Evolutionary conservation across 2,888 invertebrate genomes (phyloP), one percentile per base, ranked within the genome.

Genomic region (Drosophila tanythrix): DNA sequence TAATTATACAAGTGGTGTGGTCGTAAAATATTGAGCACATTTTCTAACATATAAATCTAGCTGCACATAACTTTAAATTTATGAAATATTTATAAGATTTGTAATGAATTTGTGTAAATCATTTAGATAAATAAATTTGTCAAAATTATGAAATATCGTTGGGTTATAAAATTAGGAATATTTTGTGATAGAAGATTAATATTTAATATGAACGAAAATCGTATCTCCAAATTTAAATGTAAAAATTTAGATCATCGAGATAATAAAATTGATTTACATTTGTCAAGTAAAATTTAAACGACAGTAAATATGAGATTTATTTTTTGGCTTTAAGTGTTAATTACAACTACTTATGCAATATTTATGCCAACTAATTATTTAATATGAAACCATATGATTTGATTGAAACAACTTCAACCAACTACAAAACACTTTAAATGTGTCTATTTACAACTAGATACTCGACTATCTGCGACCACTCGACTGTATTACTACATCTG

Each of bases 401-500:
- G 25, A 46, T 46, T 46, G 25, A 46, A 38, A 36, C 18, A 36
- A 27, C 33, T 55, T 18, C 27, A 6, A n/a, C 31, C 2, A 25
- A 53, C 15, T 10, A 13, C 2, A n/a, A 36, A 27, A 27, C 7
- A 55, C 55, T 11, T 18, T 3, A 55, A 36, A 6, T 11, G 18
- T 11, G 35, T 18, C 21, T 33, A 51, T 31, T 52, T 8, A 10
- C 10, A 25, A 38, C 38, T 27, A 15, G 21, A 15, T 18, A 21
- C 4, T 25, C 18, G 33, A 31, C 13, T 51, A 27, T 25, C 21
- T 50, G 48, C 8, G 31, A 40, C 56, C 50, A 55, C n/a, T 36
- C 27, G 21, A 31, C 57, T 61, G 57, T 46, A 70, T 52, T 62
- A 56, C 27, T 29, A n/a, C 8, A 38, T 56, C 38, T 38, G 38